These are phyloP conservation scores for Pyralis farinalis DNA, from an alignment of 2,888 invertebrate species.

Conservation along the genomic window DNA sequence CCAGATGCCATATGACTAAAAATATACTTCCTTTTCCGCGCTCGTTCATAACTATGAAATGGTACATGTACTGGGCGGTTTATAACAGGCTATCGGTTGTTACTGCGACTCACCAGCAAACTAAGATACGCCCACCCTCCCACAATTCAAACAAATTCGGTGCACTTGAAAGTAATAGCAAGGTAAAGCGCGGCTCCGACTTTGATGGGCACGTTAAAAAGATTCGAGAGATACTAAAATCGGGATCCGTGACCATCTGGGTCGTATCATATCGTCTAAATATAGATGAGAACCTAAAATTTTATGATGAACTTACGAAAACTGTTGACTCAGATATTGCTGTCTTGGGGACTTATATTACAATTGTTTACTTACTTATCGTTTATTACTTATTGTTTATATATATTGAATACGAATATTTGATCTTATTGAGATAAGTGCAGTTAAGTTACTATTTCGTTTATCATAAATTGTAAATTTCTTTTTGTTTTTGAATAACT, in stretches of 20 bases:
- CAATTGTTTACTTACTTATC: background rate
- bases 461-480: no score
- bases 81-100: slow-evolving; percentile 71
- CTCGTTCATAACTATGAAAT: slow-evolving; percentile 74
- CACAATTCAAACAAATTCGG: slow-evolving; percentile 30
- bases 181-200: slow-evolving; percentile 49
- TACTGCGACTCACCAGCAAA: slow-evolving; percentile 51
- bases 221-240: slow-evolving; percentile 74
- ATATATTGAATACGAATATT: no score
- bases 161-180: slow-evolving; percentile 36
- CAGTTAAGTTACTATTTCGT: no score
- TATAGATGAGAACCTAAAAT: slow-evolving; percentile 64
- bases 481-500: no score
- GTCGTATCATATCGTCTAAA: slow-evolving; percentile 71
- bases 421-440: no score
- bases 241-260: slow-evolving; percentile 75
- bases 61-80: slow-evolving; percentile 54
- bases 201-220: slow-evolving; percentile 57
- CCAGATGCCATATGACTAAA: slow-evolving; percentile 73
- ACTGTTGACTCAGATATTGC: slow-evolving; percentile 10
- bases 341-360: slow-evolving; percentile 3
- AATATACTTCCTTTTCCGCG: slow-evolving; percentile 77
- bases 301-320: slow-evolving; percentile 28
- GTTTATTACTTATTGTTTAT: no score
- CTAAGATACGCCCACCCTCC: slow-evolving; percentile 43